A percentile compares a stretch with the other conserved stretches of the same genome.
These are phyloP conservation scores for Aramus guarauna DNA, from an alignment of 2,113 vertebrate genomes.

Conservation along the genomic window DNA sequence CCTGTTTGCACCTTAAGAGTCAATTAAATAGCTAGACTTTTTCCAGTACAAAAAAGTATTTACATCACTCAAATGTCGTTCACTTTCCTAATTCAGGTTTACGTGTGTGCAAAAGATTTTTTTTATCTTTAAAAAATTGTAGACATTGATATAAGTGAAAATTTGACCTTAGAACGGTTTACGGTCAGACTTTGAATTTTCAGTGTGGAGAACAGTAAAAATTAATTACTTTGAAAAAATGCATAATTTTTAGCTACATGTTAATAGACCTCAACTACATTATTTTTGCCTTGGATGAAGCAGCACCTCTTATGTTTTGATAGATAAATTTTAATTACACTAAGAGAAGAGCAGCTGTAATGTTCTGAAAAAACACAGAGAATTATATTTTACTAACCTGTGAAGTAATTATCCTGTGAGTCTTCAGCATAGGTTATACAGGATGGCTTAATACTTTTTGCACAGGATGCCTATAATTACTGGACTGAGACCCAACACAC, in stretches of 20 bases:
- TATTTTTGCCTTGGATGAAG: not conserved
- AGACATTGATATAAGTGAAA: not conserved
- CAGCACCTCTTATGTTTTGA: not conserved
- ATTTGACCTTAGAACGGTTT: not conserved
- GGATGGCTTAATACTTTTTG: not conserved
- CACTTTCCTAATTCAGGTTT: not conserved
- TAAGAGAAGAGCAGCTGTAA: not conserved
- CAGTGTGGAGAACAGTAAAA: not conserved
- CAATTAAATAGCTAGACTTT: not conserved
- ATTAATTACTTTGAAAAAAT: not conserved
- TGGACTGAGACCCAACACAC: not conserved
- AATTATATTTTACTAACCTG: not conserved
- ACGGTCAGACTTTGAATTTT: not conserved
- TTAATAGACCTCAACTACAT: not conserved
- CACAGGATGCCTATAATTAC: not conserved
- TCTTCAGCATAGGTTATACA: not conserved
- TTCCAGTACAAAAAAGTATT: not conserved
- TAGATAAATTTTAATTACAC: not conserved
- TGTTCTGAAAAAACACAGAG: not conserved
- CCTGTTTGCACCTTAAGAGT: not conserved
- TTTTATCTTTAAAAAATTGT: not conserved
- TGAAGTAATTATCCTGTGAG: not conserved
- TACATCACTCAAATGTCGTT: not conserved
- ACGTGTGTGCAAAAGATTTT: not conserved
- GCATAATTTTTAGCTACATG: not conserved